Percentiles rank a stretch among this genome's conserved stretches.
Evolutionary conservation across 2,888 invertebrate species (phyloP).

Genomic region (Parelbella ahira): DNA sequence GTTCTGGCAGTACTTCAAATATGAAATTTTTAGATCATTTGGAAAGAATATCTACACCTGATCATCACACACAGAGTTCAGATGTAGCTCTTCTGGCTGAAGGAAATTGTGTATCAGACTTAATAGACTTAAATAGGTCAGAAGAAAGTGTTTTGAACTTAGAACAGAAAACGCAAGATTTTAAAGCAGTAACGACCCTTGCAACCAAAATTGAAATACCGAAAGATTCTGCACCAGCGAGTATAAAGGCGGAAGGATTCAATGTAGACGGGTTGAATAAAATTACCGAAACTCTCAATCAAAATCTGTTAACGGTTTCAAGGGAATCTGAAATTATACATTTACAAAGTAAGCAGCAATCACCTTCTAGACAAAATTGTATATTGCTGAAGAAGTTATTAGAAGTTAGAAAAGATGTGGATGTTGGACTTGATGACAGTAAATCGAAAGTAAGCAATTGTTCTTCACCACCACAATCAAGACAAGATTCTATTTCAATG

Average conservation of each 20-base stretch:
- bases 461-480: constrained; percentile 24
- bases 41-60: not conserved
- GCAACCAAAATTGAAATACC: constrained; percentile 1
- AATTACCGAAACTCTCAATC: constrained; percentile 28
- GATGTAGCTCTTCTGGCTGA: not conserved
- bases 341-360: constrained; percentile 35
- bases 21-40: constrained; percentile 2
- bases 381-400: constrained; percentile 67
- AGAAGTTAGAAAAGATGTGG: constrained; percentile 54
- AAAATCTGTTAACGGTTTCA: constrained; percentile 27
- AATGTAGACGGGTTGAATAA: constrained; percentile 17
- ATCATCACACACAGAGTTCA: not conserved
- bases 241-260: not conserved
- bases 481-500: constrained; percentile 22
- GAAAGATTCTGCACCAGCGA: constrained; percentile 1
- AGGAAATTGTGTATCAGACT: constrained; percentile 1
- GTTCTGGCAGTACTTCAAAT: not conserved
- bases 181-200: not conserved
- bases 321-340: constrained; percentile 30
- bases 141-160: not conserved
- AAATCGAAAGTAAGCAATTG: constrained; percentile 28
- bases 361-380: constrained; percentile 56
- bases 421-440: constrained; percentile 23
- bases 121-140: not conserved
- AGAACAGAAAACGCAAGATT: constrained; percentile 12